Evolutionary conservation across 2,797 vertebrate species (phyloP), one percentile per base, ranked within the genome.

Genomic region (Hafferia zeledoni): DNA sequence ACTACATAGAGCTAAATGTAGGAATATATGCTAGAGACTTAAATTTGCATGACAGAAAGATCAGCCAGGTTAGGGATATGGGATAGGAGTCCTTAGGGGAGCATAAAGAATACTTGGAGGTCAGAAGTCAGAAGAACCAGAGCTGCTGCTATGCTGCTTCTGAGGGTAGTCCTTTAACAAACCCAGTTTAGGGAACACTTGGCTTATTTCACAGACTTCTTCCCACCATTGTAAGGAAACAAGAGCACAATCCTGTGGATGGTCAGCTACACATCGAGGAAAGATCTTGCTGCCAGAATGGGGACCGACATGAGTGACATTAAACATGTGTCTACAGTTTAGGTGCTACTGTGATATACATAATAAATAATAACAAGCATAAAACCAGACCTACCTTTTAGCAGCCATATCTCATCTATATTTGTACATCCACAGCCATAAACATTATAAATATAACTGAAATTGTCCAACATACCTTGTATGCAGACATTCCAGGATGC

Each of bases 401-500:
- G 70, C 52, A 87, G 81, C 63, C 39, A 33, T 39, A 55, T 64
- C 82, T 71, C 59, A 74, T 69, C 80, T 86, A 7, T 77, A 81
- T 89, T 83, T 85, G 47, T 89, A 90, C 89, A 93, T 67, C 71
- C 20, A 83, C 44, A 74, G 27, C 28, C 60, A 41, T 44, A 93
- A 95, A 75, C 0, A 1, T 93, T 94, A 65, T 44, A 91, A 90
- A 44, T 83, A 85, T 63, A 96, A 24, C 44, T 95, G 80, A 90
- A 93, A 89, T 80, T 8, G 0, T 76, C 57, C 56, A 81, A 70
- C 87, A 92, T 86, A 59, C 93, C 92, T 83, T 89, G 87, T 91
- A 61, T 35, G 25, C 75, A 75, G 82, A 55, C 87, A 96, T 88
- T 94, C 80, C 85, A 93, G 81, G 64, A 95, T 97, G 91, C 90